These are phyloP conservation scores for Nysson spinosus DNA, from an alignment of 2,888 invertebrate genomes.

Conservation along the genomic window DNA sequence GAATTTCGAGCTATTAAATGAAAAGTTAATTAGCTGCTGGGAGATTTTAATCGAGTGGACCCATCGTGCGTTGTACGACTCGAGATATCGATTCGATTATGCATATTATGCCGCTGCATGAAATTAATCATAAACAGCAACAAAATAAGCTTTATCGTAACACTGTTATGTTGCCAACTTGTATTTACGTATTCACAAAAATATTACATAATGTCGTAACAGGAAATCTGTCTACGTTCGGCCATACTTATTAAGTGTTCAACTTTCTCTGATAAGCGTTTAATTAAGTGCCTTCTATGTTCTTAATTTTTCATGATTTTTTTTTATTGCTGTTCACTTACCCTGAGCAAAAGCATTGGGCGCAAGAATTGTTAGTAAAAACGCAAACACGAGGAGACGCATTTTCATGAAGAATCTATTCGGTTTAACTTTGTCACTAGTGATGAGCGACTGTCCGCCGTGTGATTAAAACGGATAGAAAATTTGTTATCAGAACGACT, in stretches of 20 bases:
- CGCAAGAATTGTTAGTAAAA: background rate
- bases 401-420: background rate
- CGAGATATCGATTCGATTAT: constrained; percentile 18
- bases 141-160: constrained; percentile 1
- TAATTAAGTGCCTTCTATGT: too few relatives aligned
- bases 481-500: constrained; percentile 30
- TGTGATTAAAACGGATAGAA: background rate
- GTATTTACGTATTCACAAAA: background rate
- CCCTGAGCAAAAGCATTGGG: too few relatives aligned
- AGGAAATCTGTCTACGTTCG: too few relatives aligned
- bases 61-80: background rate
- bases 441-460: constrained; percentile 16
- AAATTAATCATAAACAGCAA: constrained; percentile 14
- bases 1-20: constrained; percentile 25
- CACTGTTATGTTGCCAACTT: background rate
- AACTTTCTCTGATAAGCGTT: too few relatives aligned
- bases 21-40: constrained; percentile 27
- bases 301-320: too few relatives aligned
- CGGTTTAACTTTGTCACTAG: background rate
- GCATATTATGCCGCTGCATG: constrained; percentile 13
- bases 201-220: background rate
- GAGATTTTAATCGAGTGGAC: constrained; percentile 16
- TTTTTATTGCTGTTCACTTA: too few relatives aligned
- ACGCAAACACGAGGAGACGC: background rate
- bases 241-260: too few relatives aligned